These are phyloP conservation scores for Drosophila multiciliata DNA, from an alignment of 2,888 invertebrate genomes.

Conservation along the genomic window DNA sequence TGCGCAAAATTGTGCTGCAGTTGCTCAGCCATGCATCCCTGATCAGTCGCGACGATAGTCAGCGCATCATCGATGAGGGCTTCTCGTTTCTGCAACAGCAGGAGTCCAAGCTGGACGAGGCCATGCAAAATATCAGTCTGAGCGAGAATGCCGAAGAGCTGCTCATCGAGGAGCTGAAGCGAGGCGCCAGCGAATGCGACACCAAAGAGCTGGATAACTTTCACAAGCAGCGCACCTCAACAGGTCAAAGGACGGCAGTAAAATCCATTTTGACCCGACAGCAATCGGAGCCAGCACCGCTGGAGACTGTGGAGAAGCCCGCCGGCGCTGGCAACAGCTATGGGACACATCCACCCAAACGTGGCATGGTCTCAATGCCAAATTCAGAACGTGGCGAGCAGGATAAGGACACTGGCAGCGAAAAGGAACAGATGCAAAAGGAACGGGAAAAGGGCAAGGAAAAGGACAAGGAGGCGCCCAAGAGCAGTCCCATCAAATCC, in stretches of 20 bases:
- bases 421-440: slow-evolving; percentile 68
- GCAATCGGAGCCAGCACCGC: slow-evolving; percentile 84
- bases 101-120: slow-evolving; percentile 81
- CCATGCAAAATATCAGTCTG: slow-evolving; percentile 81
- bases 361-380: slow-evolving; percentile 47
- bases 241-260: slow-evolving; percentile 55
- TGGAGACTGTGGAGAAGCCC: slow-evolving; percentile 47
- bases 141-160: slow-evolving; percentile 84
- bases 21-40: slow-evolving; percentile 89
- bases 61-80: slow-evolving; percentile 81
- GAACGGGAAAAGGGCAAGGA: slow-evolving; percentile 68
- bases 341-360: slow-evolving; percentile 84
- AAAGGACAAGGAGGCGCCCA: slow-evolving; percentile 62
- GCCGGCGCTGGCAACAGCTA: slow-evolving; percentile 60
- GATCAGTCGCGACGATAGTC: slow-evolving; percentile 79
- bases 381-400: slow-evolving; percentile 66
- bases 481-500: slow-evolving; percentile 82
- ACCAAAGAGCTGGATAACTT: slow-evolving; percentile 77
- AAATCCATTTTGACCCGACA: slow-evolving; percentile 78
- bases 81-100: slow-evolving; percentile 83
- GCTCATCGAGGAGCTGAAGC: slow-evolving; percentile 83
- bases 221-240: slow-evolving; percentile 77
- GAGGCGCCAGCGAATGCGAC: slow-evolving; percentile 75
- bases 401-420: slow-evolving; percentile 69
- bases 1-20: slow-evolving; percentile 93